Conservation (phyloP, 2,113 vertebrate species). For the Acrocephalus arundinaceus region DNA sequence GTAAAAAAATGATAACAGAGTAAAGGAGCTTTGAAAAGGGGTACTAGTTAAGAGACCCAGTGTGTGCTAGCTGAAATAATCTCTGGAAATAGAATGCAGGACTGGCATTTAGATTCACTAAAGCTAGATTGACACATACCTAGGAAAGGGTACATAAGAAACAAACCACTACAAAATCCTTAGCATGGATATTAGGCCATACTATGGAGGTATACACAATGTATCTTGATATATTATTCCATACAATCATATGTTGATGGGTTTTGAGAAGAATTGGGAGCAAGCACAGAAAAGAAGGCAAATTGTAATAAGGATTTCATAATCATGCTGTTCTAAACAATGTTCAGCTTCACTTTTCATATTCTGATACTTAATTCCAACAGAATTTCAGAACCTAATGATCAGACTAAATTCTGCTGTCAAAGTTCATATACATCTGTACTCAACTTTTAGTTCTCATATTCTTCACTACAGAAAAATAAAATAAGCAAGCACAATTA, state of each 20-base stretch:
- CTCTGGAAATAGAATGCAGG: background rate
- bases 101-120: background rate
- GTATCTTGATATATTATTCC: background rate
- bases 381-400: background rate
- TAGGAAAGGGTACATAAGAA: background rate
- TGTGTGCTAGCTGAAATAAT: background rate
- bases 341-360: background rate
- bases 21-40: background rate
- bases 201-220: background rate
- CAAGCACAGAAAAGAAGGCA: background rate
- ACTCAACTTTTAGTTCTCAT: background rate
- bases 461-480: background rate
- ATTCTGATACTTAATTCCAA: background rate
- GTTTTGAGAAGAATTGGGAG: background rate
- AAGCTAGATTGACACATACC: fast-evolving
- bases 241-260: background rate
- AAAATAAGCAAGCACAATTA: background rate
- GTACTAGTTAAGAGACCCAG: background rate
- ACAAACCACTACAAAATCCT: background rate
- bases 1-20: background rate
- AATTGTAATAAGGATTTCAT: background rate
- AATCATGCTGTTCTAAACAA: background rate
- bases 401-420: background rate
- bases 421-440: background rate
- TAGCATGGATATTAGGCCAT: background rate